Evolutionary conservation across 2,113 vertebrate species (phyloP).

Genomic region (Stegastes partitus): DNA sequence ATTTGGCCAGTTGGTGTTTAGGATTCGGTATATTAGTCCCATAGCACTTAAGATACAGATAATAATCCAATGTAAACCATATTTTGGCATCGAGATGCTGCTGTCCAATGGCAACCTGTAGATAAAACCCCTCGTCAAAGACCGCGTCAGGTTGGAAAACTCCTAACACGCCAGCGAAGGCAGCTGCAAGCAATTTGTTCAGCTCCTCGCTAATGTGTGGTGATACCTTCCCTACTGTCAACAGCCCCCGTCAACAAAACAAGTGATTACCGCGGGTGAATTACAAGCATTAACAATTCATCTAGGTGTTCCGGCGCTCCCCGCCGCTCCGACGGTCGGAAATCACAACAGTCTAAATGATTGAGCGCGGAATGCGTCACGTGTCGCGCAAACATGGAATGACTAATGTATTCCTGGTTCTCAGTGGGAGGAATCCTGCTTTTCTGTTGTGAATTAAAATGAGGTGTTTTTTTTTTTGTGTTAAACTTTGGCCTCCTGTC

Average conservation of each 20-base stretch:
- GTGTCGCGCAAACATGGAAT: conserved; percentile 13
- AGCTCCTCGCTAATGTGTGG: conserved; percentile 18
- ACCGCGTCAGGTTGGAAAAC: background rate
- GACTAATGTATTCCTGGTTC: conserved; percentile 12
- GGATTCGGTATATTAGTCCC: too few relatives aligned
- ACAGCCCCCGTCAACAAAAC: conserved; percentile 32
- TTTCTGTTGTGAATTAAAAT: conserved; percentile 25
- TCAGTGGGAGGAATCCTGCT: conserved; percentile 1
- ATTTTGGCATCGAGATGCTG: too few relatives aligned
- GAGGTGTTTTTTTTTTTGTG: conserved; percentile 35
- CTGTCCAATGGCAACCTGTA: background rate
- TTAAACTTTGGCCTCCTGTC: conserved; percentile 25
- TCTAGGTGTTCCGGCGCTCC: conserved; percentile 3
- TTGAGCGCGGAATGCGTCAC: conserved; percentile 29
- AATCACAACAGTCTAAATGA: conserved; percentile 43
- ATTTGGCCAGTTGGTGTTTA: too few relatives aligned
- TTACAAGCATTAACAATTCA: conserved; percentile 48
- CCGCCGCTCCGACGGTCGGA: conserved; percentile 24
- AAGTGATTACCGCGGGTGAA: conserved; percentile 26
- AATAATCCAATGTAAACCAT: too few relatives aligned
- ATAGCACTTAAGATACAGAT: background rate
- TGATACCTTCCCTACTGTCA: conserved; percentile 9
- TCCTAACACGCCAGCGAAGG: background rate
- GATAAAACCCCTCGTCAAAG: background rate
- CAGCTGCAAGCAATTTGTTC: conserved; percentile 47